Evolutionary conservation across 2,888 invertebrate species (phyloP).

Genomic region (Melanostoma mellinum): DNA sequence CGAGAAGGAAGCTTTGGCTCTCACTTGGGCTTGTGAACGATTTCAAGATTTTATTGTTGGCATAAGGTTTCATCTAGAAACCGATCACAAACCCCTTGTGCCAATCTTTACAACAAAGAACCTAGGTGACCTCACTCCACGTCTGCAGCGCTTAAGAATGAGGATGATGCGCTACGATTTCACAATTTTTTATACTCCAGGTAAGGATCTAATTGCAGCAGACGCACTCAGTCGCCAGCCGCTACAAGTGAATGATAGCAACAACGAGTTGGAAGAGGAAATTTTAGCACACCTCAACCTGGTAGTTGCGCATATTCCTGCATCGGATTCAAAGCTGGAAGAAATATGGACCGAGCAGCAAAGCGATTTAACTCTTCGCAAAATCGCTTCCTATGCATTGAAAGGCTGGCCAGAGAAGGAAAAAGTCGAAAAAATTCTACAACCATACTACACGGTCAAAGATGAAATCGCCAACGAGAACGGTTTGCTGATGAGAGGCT

Average conservation of each 20-base stretch:
- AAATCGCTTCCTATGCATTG: not conserved
- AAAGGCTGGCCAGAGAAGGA: conserved; percentile 4
- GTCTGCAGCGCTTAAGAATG: conserved; percentile 27
- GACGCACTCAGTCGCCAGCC: conserved; percentile 16
- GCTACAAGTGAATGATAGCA: not conserved
- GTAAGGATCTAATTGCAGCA: conserved; percentile 10
- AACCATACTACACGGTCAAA: conserved; percentile 2
- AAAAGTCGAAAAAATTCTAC: not conserved
- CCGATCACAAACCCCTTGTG: conserved; percentile 37
- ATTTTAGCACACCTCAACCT: not conserved
- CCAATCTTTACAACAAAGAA: conserved; percentile 31
- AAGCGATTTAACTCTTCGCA: too few relatives aligned
- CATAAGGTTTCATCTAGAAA: conserved; percentile 76
- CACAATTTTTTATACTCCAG: conserved; percentile 13
- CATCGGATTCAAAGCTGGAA: not conserved
- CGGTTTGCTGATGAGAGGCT: conserved; percentile 16
- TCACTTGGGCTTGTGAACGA: conserved; percentile 62
- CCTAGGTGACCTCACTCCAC: conserved; percentile 9
- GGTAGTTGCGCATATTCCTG: conserved; percentile 4
- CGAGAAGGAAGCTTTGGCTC: conserved; percentile 35
- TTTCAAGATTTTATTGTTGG: conserved; percentile 80
- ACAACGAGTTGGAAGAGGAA: conserved; percentile 12
- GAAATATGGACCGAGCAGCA: conserved; percentile 8
- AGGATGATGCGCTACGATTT: conserved; percentile 28
- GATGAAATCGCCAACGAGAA: conserved; percentile 16